These are phyloP conservation scores for Corythoichthys haematopterus DNA, from an alignment of 2,113 vertebrate genomes.

Conservation along the genomic window DNA sequence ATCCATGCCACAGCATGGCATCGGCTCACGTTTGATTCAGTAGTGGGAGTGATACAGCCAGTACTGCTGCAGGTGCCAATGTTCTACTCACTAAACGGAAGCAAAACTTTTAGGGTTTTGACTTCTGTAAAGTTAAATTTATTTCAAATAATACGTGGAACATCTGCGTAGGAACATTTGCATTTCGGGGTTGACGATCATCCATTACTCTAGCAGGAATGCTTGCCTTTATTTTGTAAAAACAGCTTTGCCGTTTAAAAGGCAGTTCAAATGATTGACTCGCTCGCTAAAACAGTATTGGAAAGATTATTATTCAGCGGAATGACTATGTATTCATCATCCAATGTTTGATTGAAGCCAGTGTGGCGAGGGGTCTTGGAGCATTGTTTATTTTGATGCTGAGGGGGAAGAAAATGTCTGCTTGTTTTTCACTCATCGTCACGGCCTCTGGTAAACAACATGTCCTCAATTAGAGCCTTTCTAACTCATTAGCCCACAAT, in stretches of 20 bases:
- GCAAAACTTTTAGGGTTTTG: constrained; percentile 11
- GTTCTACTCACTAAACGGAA: constrained; percentile 17
- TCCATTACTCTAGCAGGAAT: neutral
- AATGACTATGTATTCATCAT: neutral
- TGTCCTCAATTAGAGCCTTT: constrained; percentile 6
- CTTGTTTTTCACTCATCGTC: neutral
- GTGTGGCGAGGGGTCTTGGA: neutral
- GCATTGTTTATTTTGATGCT: neutral
- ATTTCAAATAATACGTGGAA: neutral
- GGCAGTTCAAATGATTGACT: neutral
- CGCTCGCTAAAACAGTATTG: neutral
- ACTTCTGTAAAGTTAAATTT: neutral
- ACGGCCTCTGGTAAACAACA: constrained; percentile 1
- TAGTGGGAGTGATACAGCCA: constrained; percentile 16
- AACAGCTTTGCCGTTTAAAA: neutral
- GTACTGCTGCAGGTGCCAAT: constrained; percentile 40
- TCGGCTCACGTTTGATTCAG: neutral
- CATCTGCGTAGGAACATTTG: neutral
- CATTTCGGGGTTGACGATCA: neutral
- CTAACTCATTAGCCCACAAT: neutral
- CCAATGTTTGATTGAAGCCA: neutral
- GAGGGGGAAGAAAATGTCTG: neutral
- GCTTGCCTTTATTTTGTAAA: neutral
- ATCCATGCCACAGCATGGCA: constrained; percentile 41
- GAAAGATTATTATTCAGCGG: neutral